Conservation (phyloP, 2,888 invertebrate genomes). For the Acanthococcus lagerstroemiae region DNA sequence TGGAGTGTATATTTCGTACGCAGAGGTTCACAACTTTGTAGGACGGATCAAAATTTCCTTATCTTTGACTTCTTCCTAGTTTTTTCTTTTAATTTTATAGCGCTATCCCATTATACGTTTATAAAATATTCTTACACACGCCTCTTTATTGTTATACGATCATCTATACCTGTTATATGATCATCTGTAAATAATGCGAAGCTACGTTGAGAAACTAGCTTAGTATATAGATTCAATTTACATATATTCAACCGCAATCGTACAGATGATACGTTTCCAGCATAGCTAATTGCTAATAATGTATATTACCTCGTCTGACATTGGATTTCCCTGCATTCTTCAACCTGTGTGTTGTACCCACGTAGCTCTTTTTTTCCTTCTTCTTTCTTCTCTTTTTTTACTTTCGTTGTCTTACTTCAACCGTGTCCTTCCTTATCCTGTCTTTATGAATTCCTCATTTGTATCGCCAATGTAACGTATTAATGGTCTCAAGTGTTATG, state of each 20-base stretch:
- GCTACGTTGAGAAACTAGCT: slow-evolving; percentile 25
- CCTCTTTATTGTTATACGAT: slow-evolving; percentile 26
- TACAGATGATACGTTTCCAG: slow-evolving; percentile 27
- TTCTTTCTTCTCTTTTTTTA: slow-evolving; percentile 12
- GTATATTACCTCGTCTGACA: slow-evolving; percentile 26
- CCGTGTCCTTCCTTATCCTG: not conserved
- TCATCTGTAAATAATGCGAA: slow-evolving; percentile 29
- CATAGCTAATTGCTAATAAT: slow-evolving; percentile 29
- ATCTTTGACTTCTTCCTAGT: not conserved
- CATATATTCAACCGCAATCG: slow-evolving; percentile 27
- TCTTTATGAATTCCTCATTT: not conserved
- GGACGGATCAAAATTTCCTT: too few relatives aligned
- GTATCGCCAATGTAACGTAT: not conserved
- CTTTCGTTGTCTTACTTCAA: not conserved
- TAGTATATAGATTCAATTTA: slow-evolving; percentile 25
- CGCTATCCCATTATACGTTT: slow-evolving; percentile 11
- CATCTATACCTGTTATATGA: slow-evolving; percentile 27
- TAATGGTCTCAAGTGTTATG: too few relatives aligned
- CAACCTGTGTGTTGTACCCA: not conserved
- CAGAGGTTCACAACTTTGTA: too few relatives aligned
- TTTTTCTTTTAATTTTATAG: not conserved
- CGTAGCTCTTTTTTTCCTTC: not conserved
- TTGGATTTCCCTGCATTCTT: slow-evolving; percentile 16
- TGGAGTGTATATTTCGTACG: too few relatives aligned
- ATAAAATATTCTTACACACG: slow-evolving; percentile 26